Evolutionary conservation across 2,113 vertebrate species (phyloP).

Genomic region (Pelecanus crispus): DNA sequence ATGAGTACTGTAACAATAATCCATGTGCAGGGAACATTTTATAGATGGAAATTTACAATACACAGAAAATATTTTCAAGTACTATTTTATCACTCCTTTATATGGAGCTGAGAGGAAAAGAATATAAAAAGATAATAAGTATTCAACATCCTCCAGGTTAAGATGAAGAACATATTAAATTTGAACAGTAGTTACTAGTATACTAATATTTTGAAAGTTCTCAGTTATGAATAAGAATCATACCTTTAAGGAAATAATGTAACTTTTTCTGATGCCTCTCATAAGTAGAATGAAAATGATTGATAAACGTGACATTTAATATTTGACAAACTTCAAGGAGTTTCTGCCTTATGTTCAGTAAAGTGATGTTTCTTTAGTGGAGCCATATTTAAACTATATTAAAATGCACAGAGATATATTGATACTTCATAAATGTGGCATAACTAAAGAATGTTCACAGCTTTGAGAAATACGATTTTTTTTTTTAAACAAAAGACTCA

Average conservation of each 20-base stretch:
- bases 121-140: neutral
- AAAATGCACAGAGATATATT: neutral
- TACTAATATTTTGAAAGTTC: neutral
- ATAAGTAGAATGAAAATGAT: neutral
- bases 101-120: neutral
- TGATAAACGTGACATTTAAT: conserved; percentile 38
- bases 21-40: neutral
- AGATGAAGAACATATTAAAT: neutral
- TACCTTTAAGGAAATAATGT: neutral
- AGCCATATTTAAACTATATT: neutral
- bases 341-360: neutral
- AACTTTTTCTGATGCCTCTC: neutral
- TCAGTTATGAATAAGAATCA: neutral
- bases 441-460: neutral
- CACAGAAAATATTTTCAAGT: neutral
- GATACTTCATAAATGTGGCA: neutral
- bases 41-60: neutral
- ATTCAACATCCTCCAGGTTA: neutral
- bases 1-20: neutral
- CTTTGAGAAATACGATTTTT: neutral
- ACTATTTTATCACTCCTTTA: neutral
- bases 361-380: neutral
- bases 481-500: neutral
- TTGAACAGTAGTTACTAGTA: neutral
- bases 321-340: neutral